Evolutionary conservation across 2,888 invertebrate species (phyloP).

Genomic region (Hypomecis atomaria): DNA sequence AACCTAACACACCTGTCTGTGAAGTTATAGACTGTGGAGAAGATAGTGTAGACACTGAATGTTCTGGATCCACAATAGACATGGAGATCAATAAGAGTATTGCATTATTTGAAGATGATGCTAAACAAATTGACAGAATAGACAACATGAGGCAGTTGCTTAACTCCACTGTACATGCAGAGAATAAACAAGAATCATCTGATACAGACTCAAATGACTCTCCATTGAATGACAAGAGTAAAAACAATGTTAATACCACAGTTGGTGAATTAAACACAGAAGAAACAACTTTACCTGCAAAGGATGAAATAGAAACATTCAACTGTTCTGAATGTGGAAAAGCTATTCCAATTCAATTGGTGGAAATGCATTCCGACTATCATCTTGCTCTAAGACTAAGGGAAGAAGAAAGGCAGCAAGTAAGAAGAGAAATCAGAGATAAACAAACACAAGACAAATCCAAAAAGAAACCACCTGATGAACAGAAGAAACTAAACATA

Average conservation of each 20-base stretch:
- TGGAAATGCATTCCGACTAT: constrained; percentile 89
- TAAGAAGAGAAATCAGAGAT: constrained; percentile 57
- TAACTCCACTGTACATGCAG: constrained; percentile 49
- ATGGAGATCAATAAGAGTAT: constrained; percentile 79
- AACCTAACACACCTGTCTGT: constrained; percentile 60
- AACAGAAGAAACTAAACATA: constrained; percentile 39
- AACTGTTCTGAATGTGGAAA: constrained; percentile 88
- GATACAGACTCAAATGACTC: constrained; percentile 16
- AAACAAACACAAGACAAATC: constrained; percentile 30
- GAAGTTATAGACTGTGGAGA: constrained; percentile 63
- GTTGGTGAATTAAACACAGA: no score
- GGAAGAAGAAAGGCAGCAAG: constrained; percentile 78
- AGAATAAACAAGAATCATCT: constrained; percentile 30
- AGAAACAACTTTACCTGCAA: not conserved
- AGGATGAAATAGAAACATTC: constrained; percentile 48
- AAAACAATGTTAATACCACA: constrained; percentile 8
- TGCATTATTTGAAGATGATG: constrained; percentile 74
- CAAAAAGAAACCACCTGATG: constrained; percentile 24
- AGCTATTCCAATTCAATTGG: constrained; percentile 80
- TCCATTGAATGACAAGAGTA: constrained; percentile 9
- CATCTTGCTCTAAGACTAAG: constrained; percentile 89
- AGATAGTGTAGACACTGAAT: constrained; percentile 71
- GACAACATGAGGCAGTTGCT: constrained; percentile 67
- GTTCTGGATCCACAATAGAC: constrained; percentile 76
- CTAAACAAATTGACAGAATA: constrained; percentile 62